Evolutionary conservation across 1,140 invertebrate genomes (phyloP).

Genomic region (Scaptomyza hsui): DNA sequence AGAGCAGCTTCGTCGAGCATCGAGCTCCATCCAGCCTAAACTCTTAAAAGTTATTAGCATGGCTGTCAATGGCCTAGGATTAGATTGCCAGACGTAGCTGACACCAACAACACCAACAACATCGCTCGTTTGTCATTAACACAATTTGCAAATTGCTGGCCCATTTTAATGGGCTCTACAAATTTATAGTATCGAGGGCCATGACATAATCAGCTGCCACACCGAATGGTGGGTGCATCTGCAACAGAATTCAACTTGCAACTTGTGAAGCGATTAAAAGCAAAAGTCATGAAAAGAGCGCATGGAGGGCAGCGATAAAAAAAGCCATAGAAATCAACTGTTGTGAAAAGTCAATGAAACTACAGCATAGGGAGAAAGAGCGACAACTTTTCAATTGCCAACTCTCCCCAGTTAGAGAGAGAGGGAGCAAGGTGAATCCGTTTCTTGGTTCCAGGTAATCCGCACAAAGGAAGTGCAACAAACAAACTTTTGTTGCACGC

Average conservation of each 20-base stretch:
- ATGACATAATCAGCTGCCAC: slow-evolving; percentile 20
- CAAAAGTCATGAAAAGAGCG: slow-evolving; percentile 2
- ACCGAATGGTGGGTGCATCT: slow-evolving; percentile 5
- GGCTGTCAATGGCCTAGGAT: slow-evolving; percentile 7
- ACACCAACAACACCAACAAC: slow-evolving; percentile 2
- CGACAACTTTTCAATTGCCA: slow-evolving; percentile 36
- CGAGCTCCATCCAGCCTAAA: slow-evolving; percentile 8
- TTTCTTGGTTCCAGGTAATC: slow-evolving; percentile 9
- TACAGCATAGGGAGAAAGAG: slow-evolving; percentile 31
- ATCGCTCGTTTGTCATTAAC: slow-evolving; percentile 13
- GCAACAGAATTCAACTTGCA: background rate
- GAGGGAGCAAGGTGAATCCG: slow-evolving; percentile 1
- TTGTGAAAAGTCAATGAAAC: slow-evolving; percentile 75
- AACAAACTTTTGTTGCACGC: slow-evolving; percentile 60
- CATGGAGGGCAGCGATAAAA: slow-evolving; percentile 21
- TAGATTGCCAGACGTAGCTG: slow-evolving; percentile 14
- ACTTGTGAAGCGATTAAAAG: slow-evolving; percentile 30
- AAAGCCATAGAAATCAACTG: slow-evolving; percentile 69
- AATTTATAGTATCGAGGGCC: slow-evolving; percentile 41
- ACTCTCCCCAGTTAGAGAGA: slow-evolving; percentile 1
- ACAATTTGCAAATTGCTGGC: slow-evolving; percentile 29
- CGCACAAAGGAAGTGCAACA: slow-evolving; percentile 66
- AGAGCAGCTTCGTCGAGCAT: too few species aligned
- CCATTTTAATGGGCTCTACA: slow-evolving; percentile 20
- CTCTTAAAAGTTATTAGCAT: slow-evolving; percentile 40